phyloP scores from a whole-genome alignment of 2,888 invertebrate genomes.

The Amblyteles armatorius region DNA sequence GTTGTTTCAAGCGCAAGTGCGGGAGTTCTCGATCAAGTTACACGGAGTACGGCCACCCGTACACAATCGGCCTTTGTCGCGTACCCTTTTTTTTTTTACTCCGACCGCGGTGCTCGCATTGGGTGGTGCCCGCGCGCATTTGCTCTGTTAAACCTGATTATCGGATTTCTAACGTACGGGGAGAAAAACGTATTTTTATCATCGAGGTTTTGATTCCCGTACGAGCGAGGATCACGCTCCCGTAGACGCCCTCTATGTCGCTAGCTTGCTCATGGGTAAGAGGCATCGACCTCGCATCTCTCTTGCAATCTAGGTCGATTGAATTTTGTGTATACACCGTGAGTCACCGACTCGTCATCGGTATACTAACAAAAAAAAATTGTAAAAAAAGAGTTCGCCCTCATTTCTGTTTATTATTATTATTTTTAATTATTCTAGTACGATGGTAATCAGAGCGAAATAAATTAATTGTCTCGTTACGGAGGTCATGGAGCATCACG shows the following conservation, averaged over 20 bases:
- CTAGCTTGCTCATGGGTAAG: constrained; percentile 22
- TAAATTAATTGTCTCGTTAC: constrained; percentile 12
- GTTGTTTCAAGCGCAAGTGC: constrained; percentile 56
- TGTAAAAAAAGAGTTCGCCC: not conserved
- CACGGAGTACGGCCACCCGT: constrained; percentile 31
- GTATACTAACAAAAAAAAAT: constrained; percentile 4
- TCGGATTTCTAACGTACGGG: constrained; percentile 53
- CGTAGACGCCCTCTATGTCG: not conserved
- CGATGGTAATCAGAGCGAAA: constrained; percentile 6
- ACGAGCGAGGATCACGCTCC: constrained; percentile 25
- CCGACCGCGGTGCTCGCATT: constrained; percentile 20
- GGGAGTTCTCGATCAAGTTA: constrained; percentile 57
- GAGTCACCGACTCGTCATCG: constrained; percentile 21
- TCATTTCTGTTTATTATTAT: not conserved
- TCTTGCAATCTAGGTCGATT: constrained; percentile 56
- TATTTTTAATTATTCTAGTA: not conserved
- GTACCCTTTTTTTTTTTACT: not conserved
- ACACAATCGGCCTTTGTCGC: not conserved
- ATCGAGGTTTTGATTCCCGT: not conserved
- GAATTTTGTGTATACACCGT: constrained; percentile 41
- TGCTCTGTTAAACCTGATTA: constrained; percentile 63
- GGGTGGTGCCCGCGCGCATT: constrained; percentile 56
- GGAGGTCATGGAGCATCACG: not conserved
- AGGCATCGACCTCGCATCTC: constrained; percentile 61
- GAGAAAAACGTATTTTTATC: constrained; percentile 58